Evolutionary conservation across 2,888 invertebrate species (phyloP).

Genomic region (Caenorhabditis doughertyi): DNA sequence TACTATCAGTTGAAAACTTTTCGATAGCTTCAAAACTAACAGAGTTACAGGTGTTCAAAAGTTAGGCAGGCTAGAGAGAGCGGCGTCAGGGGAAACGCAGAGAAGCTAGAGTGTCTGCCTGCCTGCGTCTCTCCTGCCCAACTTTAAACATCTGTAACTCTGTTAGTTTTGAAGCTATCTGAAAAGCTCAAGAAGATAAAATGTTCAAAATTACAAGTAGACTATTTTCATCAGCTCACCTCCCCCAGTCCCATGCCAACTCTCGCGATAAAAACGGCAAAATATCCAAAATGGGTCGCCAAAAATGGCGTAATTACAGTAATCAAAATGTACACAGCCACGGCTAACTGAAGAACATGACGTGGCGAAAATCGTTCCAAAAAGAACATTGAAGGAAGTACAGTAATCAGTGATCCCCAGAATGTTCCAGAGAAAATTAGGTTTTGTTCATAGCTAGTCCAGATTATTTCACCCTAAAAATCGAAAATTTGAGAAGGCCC

Average conservation of each 20-base stretch:
- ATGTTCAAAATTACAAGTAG: no score
- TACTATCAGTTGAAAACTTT: no score
- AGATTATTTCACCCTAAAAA: slow-evolving; percentile 72
- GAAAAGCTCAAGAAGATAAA: no score
- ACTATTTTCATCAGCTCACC: no score
- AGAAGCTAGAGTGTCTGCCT: no score
- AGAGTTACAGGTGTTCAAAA: no score
- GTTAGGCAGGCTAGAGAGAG: no score
- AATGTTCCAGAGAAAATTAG: slow-evolving; percentile 76
- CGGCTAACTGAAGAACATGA: slow-evolving; percentile 52
- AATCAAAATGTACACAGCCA: slow-evolving; percentile 59
- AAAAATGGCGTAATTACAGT: slow-evolving; percentile 72
- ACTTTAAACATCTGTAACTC: no score
- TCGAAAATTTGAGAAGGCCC: not conserved
- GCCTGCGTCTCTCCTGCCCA: no score
- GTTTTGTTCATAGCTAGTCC: slow-evolving; percentile 74
- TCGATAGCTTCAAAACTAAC: no score
- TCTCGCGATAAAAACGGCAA: slow-evolving; percentile 71
- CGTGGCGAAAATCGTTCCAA: slow-evolving; percentile 62
- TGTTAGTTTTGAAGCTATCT: no score
- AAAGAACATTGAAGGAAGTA: slow-evolving; percentile 76
- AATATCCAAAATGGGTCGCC: slow-evolving; percentile 65
- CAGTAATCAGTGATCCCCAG: slow-evolving; percentile 74
- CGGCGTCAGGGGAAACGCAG: no score
- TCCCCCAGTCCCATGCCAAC: slow-evolving; percentile 77